phyloP scores from a whole-genome alignment of 2,113 vertebrate genomes.

The Atherinomorus stipes region DNA sequence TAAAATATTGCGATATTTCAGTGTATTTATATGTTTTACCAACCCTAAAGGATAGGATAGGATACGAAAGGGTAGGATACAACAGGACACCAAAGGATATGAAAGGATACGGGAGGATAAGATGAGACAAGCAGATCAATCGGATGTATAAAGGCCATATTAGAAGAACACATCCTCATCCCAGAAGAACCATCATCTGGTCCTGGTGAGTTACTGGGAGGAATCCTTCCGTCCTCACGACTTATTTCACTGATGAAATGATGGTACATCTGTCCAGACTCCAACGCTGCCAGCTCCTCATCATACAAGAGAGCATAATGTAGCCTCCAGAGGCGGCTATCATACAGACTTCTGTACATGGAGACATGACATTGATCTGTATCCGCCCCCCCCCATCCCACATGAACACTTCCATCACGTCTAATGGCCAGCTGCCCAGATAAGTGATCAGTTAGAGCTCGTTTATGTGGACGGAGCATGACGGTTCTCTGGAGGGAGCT shows the following conservation, averaged over 20 bases:
- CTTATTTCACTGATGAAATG: slow-evolving; percentile 59
- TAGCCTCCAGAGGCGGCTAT: slow-evolving; percentile 25
- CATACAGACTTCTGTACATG: slow-evolving; percentile 55
- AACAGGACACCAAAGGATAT: too few relatives aligned
- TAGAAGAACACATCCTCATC: slow-evolving; percentile 30
- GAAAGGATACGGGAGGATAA: too few relatives aligned
- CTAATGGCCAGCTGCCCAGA: slow-evolving; percentile 17
- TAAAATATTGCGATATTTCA: too few relatives aligned
- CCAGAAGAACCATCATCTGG: too few relatives aligned
- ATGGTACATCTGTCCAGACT: slow-evolving; percentile 38
- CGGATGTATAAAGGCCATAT: too few relatives aligned
- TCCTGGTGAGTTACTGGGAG: background rate
- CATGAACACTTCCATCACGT: slow-evolving; percentile 27
- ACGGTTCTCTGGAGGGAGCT: slow-evolving; percentile 12
- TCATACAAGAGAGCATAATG: slow-evolving; percentile 1
- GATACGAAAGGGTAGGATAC: too few relatives aligned
- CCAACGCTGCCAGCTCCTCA: background rate
- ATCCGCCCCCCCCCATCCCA: slow-evolving; percentile 4
- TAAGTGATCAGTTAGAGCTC: slow-evolving; percentile 40
- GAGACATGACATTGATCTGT: slow-evolving; percentile 61
- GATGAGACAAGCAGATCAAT: too few relatives aligned
- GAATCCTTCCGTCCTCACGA: background rate
- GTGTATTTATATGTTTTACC: too few relatives aligned
- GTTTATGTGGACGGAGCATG: slow-evolving; percentile 25
- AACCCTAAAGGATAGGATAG: too few relatives aligned